These are phyloP conservation scores for Thaumetopoea pityocampa DNA, from an alignment of 1,140 invertebrate genomes.

Conservation along the genomic window DNA sequence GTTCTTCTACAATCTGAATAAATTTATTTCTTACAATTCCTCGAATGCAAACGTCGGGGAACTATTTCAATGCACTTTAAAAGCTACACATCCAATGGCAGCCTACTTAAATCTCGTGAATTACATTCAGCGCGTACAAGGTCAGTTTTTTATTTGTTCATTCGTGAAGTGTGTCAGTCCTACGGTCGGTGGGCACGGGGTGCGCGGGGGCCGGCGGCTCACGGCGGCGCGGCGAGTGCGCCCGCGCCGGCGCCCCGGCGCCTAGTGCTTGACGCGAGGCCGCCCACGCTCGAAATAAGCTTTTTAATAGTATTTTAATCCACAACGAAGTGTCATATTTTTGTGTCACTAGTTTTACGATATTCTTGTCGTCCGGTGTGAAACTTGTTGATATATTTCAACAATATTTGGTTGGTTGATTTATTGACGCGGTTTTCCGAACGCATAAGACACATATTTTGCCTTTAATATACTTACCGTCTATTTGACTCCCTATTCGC, in stretches of 20 bases:
- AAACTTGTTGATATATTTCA: slow-evolving; percentile 17
- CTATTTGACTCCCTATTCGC: no score
- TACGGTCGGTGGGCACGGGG: neutral
- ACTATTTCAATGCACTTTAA: slow-evolving; percentile 6
- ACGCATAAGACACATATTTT: no score
- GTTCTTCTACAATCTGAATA: no score
- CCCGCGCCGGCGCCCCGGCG: slow-evolving; percentile 3
- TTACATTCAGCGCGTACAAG: slow-evolving; percentile 15
- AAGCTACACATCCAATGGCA: slow-evolving; percentile 5
- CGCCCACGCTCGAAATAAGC: slow-evolving; percentile 34
- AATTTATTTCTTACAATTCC: no score
- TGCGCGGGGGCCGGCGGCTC: neutral
- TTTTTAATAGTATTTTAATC: slow-evolving; percentile 58
- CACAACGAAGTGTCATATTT: slow-evolving; percentile 48
- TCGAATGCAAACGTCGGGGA: no score
- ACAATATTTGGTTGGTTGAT: no score
- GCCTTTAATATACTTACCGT: no score
- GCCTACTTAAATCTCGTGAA: slow-evolving; percentile 11
- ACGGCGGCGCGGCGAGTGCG: neutral
- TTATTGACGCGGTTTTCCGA: no score
- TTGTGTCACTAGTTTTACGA: slow-evolving; percentile 26
- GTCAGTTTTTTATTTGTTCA: slow-evolving; percentile 16
- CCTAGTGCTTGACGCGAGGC: slow-evolving; percentile 16
- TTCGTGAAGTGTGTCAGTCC: slow-evolving; percentile 11
- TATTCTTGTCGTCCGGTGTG: slow-evolving; percentile 29